These are phyloP conservation scores for Megaceryle alcyon DNA, from an alignment of 2,797 vertebrate species.

Conservation along the genomic window DNA sequence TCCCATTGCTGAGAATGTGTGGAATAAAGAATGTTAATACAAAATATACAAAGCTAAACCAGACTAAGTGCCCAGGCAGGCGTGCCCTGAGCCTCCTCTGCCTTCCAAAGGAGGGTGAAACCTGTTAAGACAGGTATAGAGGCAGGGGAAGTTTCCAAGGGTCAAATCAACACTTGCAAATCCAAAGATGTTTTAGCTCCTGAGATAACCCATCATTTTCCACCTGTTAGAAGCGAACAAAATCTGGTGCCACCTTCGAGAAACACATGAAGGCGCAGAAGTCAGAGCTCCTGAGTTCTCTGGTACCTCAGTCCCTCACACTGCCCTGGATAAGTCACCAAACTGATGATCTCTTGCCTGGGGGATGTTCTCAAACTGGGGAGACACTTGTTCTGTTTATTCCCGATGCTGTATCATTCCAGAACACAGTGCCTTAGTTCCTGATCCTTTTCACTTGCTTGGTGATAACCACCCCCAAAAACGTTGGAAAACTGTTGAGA, in stretches of 20 bases:
- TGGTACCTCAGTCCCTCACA: neutral
- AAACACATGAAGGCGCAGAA: neutral
- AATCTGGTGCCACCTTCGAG: neutral
- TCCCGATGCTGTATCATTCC: neutral
- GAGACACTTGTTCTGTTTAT: neutral
- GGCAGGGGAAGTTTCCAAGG: neutral
- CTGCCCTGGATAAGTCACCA: neutral
- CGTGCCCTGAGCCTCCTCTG: neutral
- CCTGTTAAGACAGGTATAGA: neutral
- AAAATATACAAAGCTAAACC: neutral
- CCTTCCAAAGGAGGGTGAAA: neutral
- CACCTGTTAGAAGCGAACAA: neutral
- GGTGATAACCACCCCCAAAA: neutral
- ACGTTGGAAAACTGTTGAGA: neutral
- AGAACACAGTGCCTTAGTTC: neutral
- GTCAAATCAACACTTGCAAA: neutral
- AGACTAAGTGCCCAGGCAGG: neutral
- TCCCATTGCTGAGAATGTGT: neutral
- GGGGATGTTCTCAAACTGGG: neutral
- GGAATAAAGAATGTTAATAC: neutral
- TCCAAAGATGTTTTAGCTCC: neutral
- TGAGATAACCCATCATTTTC: neutral
- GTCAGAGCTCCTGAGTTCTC: neutral
- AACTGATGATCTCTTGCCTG: neutral
- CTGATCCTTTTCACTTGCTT: neutral